A percentile compares a stretch with the other conserved stretches of the same genome.
These are phyloP conservation scores for Mythimna vitellina DNA, from an alignment of 2,888 invertebrate species.

Conservation along the genomic window DNA sequence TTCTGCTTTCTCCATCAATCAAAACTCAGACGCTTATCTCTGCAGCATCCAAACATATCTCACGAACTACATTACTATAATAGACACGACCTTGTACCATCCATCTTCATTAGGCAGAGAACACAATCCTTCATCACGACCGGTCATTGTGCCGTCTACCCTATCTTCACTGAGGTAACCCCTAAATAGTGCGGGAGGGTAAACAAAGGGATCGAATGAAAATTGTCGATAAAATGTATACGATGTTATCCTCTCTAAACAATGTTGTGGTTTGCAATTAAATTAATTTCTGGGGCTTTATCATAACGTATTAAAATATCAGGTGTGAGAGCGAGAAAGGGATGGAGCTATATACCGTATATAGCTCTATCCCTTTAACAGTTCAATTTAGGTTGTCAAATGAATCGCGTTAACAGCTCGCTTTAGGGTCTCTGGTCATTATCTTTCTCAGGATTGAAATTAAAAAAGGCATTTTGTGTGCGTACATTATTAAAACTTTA, in stretches of 20 bases:
- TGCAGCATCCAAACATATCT: constrained; percentile 19
- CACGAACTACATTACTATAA: constrained; percentile 50
- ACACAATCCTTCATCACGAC: constrained; percentile 65
- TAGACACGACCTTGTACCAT: constrained; percentile 54
- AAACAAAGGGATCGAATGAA: background rate
- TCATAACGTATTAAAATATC: too few relatives aligned
- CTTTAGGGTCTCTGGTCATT: too few relatives aligned
- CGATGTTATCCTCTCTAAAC: background rate
- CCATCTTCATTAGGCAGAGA: constrained; percentile 73
- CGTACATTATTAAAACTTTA: too few relatives aligned
- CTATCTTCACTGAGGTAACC: constrained; percentile 69
- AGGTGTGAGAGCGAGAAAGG: too few relatives aligned
- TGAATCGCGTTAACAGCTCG: too few relatives aligned
- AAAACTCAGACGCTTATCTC: constrained; percentile 3
- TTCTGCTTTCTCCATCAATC: background rate
- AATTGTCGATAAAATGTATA: constrained; percentile 14
- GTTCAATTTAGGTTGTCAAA: too few relatives aligned
- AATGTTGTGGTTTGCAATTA: background rate
- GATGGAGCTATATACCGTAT: too few relatives aligned
- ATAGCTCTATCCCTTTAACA: too few relatives aligned
- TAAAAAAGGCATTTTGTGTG: too few relatives aligned
- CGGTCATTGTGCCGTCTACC: constrained; percentile 65
- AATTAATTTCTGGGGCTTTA: background rate
- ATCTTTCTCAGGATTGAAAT: too few relatives aligned
- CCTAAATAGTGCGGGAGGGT: constrained; percentile 29